Evolutionary conservation across 2,797 vertebrate genomes (phyloP), one percentile per base, ranked within the genome.

Genomic region (Danio aesculapii): DNA sequence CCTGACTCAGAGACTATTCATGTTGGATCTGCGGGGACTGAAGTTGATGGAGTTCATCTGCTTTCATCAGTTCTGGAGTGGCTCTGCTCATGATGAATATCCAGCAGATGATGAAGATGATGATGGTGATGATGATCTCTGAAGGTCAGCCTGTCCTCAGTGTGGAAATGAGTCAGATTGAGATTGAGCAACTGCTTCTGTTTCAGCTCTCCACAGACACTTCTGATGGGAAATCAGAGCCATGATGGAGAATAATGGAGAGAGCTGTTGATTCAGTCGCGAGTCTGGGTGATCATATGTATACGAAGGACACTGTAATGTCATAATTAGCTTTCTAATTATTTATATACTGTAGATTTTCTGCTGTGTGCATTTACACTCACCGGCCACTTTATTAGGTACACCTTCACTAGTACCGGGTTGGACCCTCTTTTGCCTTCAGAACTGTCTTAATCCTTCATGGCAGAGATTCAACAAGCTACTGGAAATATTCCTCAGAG

Each of bases 61-160:
- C 21, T 16, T 62, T 62, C 59, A 62, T 62, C 39, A 62, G 30
- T 62, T 62, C 30, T 62, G 59, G 59, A 62, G 59, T 62, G 59
- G 13, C 16, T 62, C 59, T 62, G 59, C 59, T 62, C 6, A 39
- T 39, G 58, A 8, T 0, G 21, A 30, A 62, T 14, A 63, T 63
- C 16, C 41, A 43, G 61, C 41, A 44, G 7, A 63, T 44, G 8
- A n/a, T 63, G 30, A 30, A 30, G 30, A 30, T 30, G 30, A 30
- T 30, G 30, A 30, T 30, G 30, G 30, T 30, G 30, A 30, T 30
- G 30, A 30, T 30, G 30, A 30, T 30, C 30, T 30, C 30, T 30
- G 30, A 3, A 64, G 41, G 16, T 44, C 14, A 64, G 14, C 1
- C 39, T 64, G 62, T 44, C 41, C 62, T 64, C 62, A 6, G 14